Evolutionary conservation across 2,888 invertebrate species (phyloP).

Genomic region (Reticulitermes lucifugus): DNA sequence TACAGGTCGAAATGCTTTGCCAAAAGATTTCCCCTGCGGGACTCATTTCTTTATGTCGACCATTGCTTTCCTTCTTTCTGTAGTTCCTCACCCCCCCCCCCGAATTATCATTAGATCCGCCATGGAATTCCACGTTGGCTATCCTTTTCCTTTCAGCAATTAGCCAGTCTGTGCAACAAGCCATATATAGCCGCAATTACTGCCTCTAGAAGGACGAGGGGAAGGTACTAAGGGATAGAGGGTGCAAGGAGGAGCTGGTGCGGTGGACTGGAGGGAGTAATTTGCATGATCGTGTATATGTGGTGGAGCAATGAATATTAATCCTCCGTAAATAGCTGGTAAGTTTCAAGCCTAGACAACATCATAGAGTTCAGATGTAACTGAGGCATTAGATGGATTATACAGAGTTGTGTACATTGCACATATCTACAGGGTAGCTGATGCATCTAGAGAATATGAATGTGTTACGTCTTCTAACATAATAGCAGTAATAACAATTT

Average conservation of each 20-base stretch:
- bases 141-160: not conserved
- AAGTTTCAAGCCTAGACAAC: not conserved
- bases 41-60: not conserved
- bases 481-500: too few species aligned
- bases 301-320: conserved; percentile 25
- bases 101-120: not conserved
- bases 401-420: not conserved
- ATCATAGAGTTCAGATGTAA: not conserved
- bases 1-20: too few species aligned
- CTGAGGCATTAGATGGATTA: not conserved
- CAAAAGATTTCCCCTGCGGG: not conserved
- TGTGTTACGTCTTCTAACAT: too few species aligned
- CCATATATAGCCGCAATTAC: not conserved
- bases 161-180: not conserved
- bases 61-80: not conserved
- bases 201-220: not conserved
- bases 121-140: not conserved
- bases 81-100: too few species aligned
- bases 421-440: not conserved
- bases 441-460: too few species aligned
- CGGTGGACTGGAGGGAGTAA: conserved; percentile 21
- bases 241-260: not conserved
- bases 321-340: conserved; percentile 8
- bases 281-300: conserved; percentile 30
- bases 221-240: not conserved